Evolutionary conservation across 2,113 vertebrate species (phyloP).

Genomic region (Martes martes): DNA sequence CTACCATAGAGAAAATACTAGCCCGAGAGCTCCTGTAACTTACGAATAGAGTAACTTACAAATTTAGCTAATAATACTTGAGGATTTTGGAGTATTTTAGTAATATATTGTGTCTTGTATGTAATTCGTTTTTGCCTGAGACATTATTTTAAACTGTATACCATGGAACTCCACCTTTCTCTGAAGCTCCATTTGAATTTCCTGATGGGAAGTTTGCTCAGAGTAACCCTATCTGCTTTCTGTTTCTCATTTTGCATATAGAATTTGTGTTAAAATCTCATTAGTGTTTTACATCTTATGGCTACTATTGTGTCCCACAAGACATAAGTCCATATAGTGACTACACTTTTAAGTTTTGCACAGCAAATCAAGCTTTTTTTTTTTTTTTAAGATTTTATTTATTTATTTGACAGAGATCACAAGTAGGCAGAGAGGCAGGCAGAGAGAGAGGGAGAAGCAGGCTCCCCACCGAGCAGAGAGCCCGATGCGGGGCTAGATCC

Average conservation of each 20-base stretch:
- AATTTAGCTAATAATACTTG: not conserved
- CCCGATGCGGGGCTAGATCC: too few species aligned
- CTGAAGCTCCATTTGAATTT: conserved; percentile 4
- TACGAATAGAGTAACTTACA: not conserved
- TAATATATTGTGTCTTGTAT: not conserved
- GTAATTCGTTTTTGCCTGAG: conserved; percentile 5
- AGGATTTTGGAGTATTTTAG: not conserved
- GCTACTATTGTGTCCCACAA: not conserved
- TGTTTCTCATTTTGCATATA: conserved; percentile 6
- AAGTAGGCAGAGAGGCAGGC: too few species aligned
- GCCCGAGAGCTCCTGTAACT: not conserved
- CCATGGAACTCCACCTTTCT: not conserved
- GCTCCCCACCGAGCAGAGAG: too few species aligned
- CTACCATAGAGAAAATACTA: not conserved
- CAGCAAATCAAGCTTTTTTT: not conserved
- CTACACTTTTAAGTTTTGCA: not conserved
- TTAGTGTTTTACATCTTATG: not conserved
- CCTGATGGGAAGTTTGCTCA: not conserved
- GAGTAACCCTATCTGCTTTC: not conserved
- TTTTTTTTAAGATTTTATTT: too few species aligned
- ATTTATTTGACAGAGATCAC: too few species aligned
- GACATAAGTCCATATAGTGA: not conserved
- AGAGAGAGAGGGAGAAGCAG: too few species aligned
- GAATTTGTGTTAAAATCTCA: not conserved
- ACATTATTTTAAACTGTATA: not conserved